A percentile compares a stretch with the other conserved stretches of the same genome.
Conservation (phyloP, 2,888 invertebrate species). For the Choreutis nemorana region DNA sequence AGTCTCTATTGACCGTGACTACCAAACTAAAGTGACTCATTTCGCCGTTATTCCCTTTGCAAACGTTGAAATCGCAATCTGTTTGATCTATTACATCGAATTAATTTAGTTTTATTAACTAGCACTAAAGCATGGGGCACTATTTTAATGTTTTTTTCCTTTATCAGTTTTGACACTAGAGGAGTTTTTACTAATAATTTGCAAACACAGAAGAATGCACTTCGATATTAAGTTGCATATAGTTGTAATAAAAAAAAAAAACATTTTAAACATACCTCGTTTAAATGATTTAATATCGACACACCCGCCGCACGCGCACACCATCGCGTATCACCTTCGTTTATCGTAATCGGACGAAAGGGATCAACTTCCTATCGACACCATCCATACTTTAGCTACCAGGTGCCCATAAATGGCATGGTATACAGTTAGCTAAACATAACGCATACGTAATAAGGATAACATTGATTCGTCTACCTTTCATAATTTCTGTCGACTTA, state of each 20-base stretch:
- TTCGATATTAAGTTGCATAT: not conserved
- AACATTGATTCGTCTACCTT: too few species aligned
- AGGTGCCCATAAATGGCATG: conserved; percentile 32
- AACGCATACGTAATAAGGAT: conserved; percentile 39
- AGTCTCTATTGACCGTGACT: too few species aligned
- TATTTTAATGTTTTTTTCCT: too few species aligned
- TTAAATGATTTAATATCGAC: not conserved
- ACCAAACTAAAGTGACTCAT: too few species aligned
- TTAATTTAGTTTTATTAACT: too few species aligned
- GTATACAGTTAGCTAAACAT: conserved; percentile 42
- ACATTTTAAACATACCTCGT: not conserved
- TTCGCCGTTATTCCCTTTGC: too few species aligned
- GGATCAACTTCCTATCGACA: conserved; percentile 27
- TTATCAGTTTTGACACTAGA: not conserved
- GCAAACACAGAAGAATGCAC: not conserved
- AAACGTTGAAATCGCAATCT: too few species aligned
- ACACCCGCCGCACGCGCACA: conserved; percentile 1
- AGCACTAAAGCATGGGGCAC: too few species aligned
- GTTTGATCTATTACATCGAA: too few species aligned
- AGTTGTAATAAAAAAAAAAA: not conserved
- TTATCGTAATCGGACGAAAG: conserved; percentile 12
- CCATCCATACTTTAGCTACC: conserved; percentile 19
- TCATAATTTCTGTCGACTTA: too few species aligned
- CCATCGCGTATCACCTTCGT: conserved; percentile 5
- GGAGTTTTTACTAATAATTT: not conserved